These are phyloP conservation scores for Paradoxurus hermaphroditus DNA, from an alignment of 2,113 vertebrate species.

Conservation along the genomic window DNA sequence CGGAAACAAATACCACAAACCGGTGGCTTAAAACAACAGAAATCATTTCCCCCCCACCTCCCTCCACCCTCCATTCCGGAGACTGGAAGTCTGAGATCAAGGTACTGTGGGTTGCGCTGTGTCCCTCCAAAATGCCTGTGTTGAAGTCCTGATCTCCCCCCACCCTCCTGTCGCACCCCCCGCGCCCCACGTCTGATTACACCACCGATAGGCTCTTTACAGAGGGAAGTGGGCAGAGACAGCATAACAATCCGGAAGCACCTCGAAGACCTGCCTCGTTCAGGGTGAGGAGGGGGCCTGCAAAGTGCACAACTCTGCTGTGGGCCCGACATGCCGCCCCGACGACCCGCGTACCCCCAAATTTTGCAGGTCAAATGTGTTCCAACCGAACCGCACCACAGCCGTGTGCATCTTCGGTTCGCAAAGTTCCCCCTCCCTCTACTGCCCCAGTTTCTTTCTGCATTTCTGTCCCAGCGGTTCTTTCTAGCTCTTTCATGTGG, in stretches of 20 bases:
- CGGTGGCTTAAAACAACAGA: not conserved
- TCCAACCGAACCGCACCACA: accelerated
- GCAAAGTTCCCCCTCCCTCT: not conserved
- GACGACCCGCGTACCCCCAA: accelerated
- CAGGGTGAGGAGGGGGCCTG: not conserved
- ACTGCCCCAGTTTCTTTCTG: no score
- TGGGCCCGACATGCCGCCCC: accelerated
- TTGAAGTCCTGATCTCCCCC: not conserved
- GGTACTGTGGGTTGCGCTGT: not conserved
- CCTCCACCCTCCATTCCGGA: not conserved
- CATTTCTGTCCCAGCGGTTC: not conserved
- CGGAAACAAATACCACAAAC: not conserved
- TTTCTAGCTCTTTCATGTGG: not conserved
- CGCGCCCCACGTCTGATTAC: not conserved
- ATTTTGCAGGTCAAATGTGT: not conserved
- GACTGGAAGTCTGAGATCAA: not conserved
- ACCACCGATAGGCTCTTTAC: no score
- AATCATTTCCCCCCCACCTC: not conserved
- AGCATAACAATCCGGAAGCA: no score
- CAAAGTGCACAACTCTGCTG: not conserved
- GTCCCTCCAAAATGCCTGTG: not conserved
- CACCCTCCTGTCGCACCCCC: no score
- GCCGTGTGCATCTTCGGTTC: not conserved
- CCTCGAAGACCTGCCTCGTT: not conserved
- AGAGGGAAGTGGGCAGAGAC: not conserved